phyloP scores from a whole-genome alignment of 1,140 invertebrate species.

The Trichoplusia ni region DNA sequence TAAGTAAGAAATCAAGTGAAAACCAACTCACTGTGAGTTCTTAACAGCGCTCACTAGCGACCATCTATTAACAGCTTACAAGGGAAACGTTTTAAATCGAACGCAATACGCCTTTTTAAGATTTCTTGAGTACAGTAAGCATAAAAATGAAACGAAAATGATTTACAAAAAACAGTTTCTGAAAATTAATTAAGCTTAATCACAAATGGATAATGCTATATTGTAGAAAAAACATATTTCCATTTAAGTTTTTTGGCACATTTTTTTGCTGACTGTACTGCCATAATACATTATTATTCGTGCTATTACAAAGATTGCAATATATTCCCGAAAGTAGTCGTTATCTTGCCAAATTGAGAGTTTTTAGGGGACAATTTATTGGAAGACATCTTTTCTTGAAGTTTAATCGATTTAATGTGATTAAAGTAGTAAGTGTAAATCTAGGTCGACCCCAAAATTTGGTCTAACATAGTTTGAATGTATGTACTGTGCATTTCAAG shows the following conservation, averaged over 20 bases:
- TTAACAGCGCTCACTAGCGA: slow-evolving; percentile 1
- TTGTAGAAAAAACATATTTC: no score
- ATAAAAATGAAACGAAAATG: no score
- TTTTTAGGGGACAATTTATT: slow-evolving; percentile 4
- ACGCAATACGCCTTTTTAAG: slow-evolving; percentile 18
- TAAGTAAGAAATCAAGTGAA: slow-evolving; percentile 13
- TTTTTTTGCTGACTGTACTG: background rate
- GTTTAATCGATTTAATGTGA: background rate
- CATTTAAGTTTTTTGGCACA: no score
- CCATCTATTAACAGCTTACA: slow-evolving; percentile 25
- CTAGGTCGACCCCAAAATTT: no score
- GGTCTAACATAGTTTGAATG: no score
- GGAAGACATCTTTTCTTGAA: background rate
- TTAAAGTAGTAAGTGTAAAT: background rate
- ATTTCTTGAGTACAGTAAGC: slow-evolving; percentile 5
- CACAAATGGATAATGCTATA: no score
- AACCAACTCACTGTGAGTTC: slow-evolving; percentile 8
- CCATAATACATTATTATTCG: background rate
- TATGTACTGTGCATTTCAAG: no score
- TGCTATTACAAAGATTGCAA: slow-evolving; percentile 7
- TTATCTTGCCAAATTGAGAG: background rate
- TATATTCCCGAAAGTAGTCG: slow-evolving; percentile 11
- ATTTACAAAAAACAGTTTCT: no score
- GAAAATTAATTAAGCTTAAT: no score
- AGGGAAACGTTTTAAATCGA: slow-evolving; percentile 25